Evolutionary conservation across 2,113 vertebrate genomes (phyloP), one percentile per base, ranked within the genome.

Genomic region (Odontophorus gujanensis): DNA sequence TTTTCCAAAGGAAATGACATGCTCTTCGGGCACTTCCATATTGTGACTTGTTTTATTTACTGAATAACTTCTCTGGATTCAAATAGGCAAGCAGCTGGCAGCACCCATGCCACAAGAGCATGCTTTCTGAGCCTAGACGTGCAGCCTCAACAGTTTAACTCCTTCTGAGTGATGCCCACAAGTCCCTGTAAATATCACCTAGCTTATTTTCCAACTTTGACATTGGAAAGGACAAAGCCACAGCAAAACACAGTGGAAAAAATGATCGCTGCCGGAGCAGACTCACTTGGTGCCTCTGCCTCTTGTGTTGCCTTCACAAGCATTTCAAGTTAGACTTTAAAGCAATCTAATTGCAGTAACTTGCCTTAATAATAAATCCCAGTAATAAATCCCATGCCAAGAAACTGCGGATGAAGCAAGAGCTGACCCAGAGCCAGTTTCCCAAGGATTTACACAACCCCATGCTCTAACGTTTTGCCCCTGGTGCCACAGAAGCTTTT

Each of bases 211-310:
- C n/a, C 78, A 11, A 13, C 8, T 75, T 81, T 73, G 62, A 73
- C 90, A 71, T 8, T 32, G 53, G 43, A 85, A 51, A 11, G 38
- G 45, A 65, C n/a, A 69, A 76, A 92, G 32, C 38, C 22, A 16
- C 11, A 74, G 30, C 0, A 0, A 65, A 2, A 57, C 4, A 3
- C 53, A 80, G 16, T 19, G 26, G 34, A 62, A 59, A 72, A 4
- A 91, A 87, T 26, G 25, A 25, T 38, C 59, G 47, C 43, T 51
- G 38, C 71, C 32, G 58, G 26, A 42, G 19, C 7, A 42, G 53
- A 34, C 32, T 75, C 0, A 0, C 73, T 77, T 28, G 43, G 38
- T 74, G 47, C 30, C 0, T 1, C 34, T 45, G 38, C 14, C 28
- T 88, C 90, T 73, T 42, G 42, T 78, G 69, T 48, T 69, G 59